Conservation (phyloP, 2,888 invertebrate genomes). For the Anoncus sp. region DNA sequence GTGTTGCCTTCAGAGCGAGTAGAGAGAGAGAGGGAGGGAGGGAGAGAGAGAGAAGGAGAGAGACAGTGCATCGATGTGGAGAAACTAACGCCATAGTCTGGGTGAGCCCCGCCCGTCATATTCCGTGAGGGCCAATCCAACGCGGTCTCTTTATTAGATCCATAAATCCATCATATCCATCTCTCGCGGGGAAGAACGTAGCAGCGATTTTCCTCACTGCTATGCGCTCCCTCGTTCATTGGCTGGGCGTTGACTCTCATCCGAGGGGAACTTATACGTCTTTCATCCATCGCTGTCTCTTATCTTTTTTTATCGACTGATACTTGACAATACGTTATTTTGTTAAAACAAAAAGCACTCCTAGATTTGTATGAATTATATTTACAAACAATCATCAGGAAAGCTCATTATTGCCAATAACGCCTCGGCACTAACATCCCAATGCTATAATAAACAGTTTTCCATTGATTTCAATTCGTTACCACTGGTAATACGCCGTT, state of each 20-base stretch:
- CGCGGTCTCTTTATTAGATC: constrained; percentile 87
- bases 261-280: constrained; percentile 3
- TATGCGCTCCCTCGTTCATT: constrained; percentile 44
- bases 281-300: constrained; percentile 61
- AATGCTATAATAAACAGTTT: background rate
- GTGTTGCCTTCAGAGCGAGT: background rate
- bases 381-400: background rate
- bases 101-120: constrained; percentile 82
- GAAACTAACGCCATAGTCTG: constrained; percentile 41
- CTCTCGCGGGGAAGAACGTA: constrained; percentile 62
- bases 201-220: constrained; percentile 33
- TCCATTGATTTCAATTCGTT: background rate
- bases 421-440: background rate
- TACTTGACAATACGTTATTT: constrained; percentile 9
- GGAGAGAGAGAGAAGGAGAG: constrained; percentile 14
- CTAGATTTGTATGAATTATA: background rate
- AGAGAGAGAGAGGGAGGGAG: background rate
- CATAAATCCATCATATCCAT: constrained; percentile 92
- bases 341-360: background rate
- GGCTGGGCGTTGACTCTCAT: constrained; percentile 36
- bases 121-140: constrained; percentile 82
- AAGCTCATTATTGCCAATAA: background rate
- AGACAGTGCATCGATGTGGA: constrained; percentile 5
- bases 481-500: background rate
- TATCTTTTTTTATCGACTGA: constrained; percentile 10